Evolutionary conservation across 2,797 vertebrate species (phyloP).

Genomic region (Pangasius krempfi): DNA sequence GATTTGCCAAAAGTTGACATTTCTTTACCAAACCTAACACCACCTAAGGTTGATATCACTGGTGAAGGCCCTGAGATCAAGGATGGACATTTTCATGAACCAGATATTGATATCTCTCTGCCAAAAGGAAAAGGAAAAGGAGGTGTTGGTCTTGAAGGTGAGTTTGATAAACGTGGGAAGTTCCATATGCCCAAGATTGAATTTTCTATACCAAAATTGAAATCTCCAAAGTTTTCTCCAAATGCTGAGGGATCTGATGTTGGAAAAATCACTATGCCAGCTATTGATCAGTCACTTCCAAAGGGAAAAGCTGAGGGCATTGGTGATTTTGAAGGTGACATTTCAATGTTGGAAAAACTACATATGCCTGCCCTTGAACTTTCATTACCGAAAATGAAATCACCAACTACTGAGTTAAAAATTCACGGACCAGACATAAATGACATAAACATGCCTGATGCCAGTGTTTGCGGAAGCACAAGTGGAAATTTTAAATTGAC

Average conservation of each 20-base stretch:
- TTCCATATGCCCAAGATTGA: conserved; percentile 63
- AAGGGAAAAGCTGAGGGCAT: not conserved
- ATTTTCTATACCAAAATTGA: conserved; percentile 64
- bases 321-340: not conserved
- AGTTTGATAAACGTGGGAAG: conserved; percentile 53
- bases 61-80: conserved; percentile 5
- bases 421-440: not conserved
- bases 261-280: not conserved
- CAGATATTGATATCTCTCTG: conserved; percentile 55
- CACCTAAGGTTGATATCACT: not conserved
- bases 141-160: conserved; percentile 30
- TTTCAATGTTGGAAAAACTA: not conserved
- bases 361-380: not conserved
- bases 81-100: conserved; percentile 26
- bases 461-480: not conserved
- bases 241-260: conserved; percentile 6
- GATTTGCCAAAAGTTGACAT: conserved; percentile 57
- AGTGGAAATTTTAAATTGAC: conserved; percentile 72
- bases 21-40: conserved; percentile 56
- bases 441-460: not conserved
- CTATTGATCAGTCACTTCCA: not conserved
- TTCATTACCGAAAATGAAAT: not conserved
- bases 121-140: conserved; percentile 58
- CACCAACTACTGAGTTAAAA: not conserved
- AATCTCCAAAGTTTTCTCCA: conserved; percentile 49